A percentile compares a stretch with the other conserved stretches of the same genome.
These are phyloP conservation scores for Melitaea cinxia DNA, from an alignment of 1,140 invertebrate species.

Conservation along the genomic window DNA sequence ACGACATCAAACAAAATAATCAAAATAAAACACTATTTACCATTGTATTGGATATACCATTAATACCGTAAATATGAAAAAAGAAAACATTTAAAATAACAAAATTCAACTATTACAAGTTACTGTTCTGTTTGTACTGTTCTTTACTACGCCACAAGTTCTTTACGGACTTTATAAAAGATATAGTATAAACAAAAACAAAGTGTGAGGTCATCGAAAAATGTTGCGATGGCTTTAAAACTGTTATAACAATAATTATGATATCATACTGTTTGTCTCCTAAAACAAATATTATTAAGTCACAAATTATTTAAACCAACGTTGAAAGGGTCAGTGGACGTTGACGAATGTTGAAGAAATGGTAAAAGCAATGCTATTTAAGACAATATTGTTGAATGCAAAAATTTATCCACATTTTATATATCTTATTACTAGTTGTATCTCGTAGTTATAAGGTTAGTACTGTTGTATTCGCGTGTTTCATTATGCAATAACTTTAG, in stretches of 20 bases:
- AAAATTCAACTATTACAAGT: no score
- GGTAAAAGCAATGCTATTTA: conserved; percentile 67
- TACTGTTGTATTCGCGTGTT: conserved; percentile 51
- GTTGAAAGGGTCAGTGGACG: not conserved
- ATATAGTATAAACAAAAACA: no score
- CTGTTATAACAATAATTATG: not conserved
- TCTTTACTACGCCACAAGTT: no score
- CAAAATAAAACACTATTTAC: no score
- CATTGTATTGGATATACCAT: no score
- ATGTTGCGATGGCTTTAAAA: not conserved
- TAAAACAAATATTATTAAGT: not conserved
- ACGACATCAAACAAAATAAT: not conserved
- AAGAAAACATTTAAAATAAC: no score
- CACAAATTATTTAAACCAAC: not conserved
- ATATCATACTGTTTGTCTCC: not conserved
- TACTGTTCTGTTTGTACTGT: no score
- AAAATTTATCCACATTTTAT: conserved; percentile 75
- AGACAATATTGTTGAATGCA: conserved; percentile 79
- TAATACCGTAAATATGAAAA: no score
- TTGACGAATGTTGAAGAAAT: not conserved
- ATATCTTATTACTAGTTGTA: conserved; percentile 70
- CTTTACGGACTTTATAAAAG: no score
- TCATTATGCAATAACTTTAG: conserved; percentile 30
- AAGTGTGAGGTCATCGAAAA: not conserved
- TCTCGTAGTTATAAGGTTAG: conserved; percentile 61